phyloP scores from a whole-genome alignment of 2,888 invertebrate genomes.

The Microchrysa polita region DNA sequence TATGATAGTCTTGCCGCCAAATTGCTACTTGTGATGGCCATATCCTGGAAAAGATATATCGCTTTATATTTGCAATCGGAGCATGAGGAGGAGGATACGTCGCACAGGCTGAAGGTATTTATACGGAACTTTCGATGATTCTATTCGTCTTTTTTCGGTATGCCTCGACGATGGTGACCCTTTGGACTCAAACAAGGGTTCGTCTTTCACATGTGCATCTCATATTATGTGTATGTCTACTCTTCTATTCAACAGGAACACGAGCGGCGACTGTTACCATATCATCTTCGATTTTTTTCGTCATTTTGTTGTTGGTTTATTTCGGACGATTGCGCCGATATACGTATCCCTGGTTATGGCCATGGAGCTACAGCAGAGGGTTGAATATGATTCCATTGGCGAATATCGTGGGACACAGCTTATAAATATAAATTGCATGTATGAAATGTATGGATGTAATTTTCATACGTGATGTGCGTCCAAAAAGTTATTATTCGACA shows the following conservation, averaged over 20 bases:
- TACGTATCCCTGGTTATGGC: background rate
- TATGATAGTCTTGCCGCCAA: constrained; percentile 25
- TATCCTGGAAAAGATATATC: constrained; percentile 40
- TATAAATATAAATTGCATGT: constrained; percentile 53
- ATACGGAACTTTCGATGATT: constrained; percentile 36
- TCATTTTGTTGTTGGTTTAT: constrained; percentile 1
- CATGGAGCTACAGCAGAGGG: background rate
- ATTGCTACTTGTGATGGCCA: constrained; percentile 28
- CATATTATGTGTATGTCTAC: too few relatives aligned
- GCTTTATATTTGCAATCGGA: background rate
- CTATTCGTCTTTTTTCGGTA: constrained; percentile 30
- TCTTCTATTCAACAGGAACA: constrained; percentile 3
- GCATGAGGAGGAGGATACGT: constrained; percentile 9
- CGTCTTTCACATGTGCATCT: background rate
- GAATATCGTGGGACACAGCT: constrained; percentile 49
- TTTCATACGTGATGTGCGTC: constrained; percentile 54
- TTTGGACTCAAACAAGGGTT: constrained; percentile 29
- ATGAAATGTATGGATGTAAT: constrained; percentile 50
- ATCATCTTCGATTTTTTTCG: constrained; percentile 5
- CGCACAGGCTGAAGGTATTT: background rate
- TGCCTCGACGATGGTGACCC: constrained; percentile 8
- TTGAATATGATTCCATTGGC: constrained; percentile 2
- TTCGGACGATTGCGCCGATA: constrained; percentile 4
- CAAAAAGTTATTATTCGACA: constrained; percentile 52
- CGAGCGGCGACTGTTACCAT: constrained; percentile 1